Percentiles rank a stretch among this genome's conserved stretches.
These are phyloP conservation scores for Xiphydria camelus DNA, from an alignment of 2,888 invertebrate genomes.

Conservation along the genomic window DNA sequence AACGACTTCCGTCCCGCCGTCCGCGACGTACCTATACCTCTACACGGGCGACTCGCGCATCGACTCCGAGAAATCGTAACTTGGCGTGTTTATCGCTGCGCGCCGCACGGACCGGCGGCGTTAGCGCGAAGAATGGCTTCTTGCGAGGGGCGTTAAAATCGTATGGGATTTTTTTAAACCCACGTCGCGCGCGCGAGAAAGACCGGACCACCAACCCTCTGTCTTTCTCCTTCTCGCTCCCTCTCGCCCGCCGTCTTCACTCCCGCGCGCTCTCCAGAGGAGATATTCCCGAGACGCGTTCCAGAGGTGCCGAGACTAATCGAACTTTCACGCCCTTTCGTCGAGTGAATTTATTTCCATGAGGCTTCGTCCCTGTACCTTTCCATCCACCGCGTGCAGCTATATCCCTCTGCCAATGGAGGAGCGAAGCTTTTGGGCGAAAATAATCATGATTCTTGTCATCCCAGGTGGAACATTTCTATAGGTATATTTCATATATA, in stretches of 20 bases:
- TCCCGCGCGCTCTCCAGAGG: constrained; percentile 36
- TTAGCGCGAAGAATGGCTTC: constrained; percentile 50
- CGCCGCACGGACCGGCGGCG: constrained; percentile 41
- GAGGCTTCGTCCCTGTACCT: too few relatives aligned
- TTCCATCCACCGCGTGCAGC: too few relatives aligned
- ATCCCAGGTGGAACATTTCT: too few relatives aligned
- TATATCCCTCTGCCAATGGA: too few relatives aligned
- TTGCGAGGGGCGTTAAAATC: constrained; percentile 54
- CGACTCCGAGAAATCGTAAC: constrained; percentile 57
- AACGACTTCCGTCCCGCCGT: too few relatives aligned
- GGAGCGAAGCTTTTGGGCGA: too few relatives aligned
- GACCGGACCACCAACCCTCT: too few relatives aligned
- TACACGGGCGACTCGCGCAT: too few relatives aligned
- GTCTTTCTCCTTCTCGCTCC: constrained; percentile 13
- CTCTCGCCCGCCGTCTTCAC: constrained; percentile 21
- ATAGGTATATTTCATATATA: too few relatives aligned
- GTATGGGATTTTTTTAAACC: constrained; percentile 43
- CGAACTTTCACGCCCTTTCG: background rate
- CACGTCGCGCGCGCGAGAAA: constrained; percentile 27
- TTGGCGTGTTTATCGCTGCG: constrained; percentile 55
- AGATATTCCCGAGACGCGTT: constrained; percentile 13
- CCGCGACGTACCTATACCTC: too few relatives aligned
- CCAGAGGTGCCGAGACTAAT: background rate
- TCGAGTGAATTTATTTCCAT: background rate
- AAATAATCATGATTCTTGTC: too few relatives aligned